Conservation (phyloP, 2,888 invertebrate species). For the Syrphus vitripennis region DNA sequence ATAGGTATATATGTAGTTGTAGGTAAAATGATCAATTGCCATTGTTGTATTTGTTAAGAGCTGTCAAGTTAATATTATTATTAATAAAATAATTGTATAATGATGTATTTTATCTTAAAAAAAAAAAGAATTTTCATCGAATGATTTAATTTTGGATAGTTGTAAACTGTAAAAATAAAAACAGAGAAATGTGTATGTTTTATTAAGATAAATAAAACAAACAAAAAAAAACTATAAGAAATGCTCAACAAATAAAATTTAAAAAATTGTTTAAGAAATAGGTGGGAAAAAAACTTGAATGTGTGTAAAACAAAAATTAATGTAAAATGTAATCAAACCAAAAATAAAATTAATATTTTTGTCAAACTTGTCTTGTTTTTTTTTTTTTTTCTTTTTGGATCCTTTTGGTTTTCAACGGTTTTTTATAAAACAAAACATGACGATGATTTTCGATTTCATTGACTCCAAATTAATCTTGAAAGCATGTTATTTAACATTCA, state of each 20-base stretch:
- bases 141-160: constrained; percentile 55
- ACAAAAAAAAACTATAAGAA: background rate
- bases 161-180: background rate
- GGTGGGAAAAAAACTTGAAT: background rate
- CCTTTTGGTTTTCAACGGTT: background rate
- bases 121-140: constrained; percentile 63
- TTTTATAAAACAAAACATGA: no score
- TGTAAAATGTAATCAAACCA: constrained; percentile 48
- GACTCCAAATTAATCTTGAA: no score
- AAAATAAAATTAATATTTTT: constrained; percentile 60
- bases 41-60: constrained; percentile 63
- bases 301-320: background rate
- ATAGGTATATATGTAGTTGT: constrained; percentile 10
- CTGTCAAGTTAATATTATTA: constrained; percentile 32
- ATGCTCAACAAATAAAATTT: constrained; percentile 41
- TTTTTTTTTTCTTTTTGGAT: background rate
- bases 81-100: background rate
- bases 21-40: constrained; percentile 47
- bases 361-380: constrained; percentile 10
- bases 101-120: constrained; percentile 25
- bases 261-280: background rate
- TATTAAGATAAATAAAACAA: background rate
- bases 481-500: no score
- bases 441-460: no score
- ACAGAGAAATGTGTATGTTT: background rate